phyloP scores from a whole-genome alignment of 2,113 vertebrate species.

The Macrotus californicus region DNA sequence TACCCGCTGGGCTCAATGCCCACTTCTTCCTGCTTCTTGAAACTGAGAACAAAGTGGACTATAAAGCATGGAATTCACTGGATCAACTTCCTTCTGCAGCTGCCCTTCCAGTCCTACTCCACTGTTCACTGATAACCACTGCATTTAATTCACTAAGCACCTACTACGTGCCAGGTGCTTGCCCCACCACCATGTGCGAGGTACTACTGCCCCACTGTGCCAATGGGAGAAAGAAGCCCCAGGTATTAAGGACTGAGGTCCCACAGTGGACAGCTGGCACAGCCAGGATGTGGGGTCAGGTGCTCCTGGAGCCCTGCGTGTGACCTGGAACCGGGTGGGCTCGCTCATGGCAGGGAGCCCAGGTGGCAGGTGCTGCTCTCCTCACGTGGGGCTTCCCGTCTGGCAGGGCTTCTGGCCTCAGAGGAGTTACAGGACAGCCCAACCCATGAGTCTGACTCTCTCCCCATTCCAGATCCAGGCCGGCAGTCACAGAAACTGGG shows the following conservation, averaged over 20 bases:
- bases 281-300: neutral
- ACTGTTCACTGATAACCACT: slow-evolving; percentile 41
- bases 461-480: slow-evolving; percentile 44
- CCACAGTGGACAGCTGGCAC: neutral
- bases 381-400: slow-evolving; percentile 61
- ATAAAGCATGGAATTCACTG: neutral
- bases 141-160: neutral
- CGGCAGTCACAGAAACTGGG: slow-evolving; percentile 23
- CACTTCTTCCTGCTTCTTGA: neutral
- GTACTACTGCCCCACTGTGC: too few relatives aligned
- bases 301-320: neutral
- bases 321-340: slow-evolving; percentile 56
- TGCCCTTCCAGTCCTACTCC: slow-evolving; percentile 30
- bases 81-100: slow-evolving; percentile 40
- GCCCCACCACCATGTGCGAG: fast-evolving
- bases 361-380: slow-evolving; percentile 52
- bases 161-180: neutral
- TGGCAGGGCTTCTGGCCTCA: slow-evolving; percentile 47
- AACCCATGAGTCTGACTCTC: slow-evolving; percentile 53
- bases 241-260: neutral
- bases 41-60: neutral
- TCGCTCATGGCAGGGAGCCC: slow-evolving; percentile 46
- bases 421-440: slow-evolving; percentile 16
- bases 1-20: slow-evolving; percentile 56
- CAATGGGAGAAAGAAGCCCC: neutral